Evolutionary conservation across 64 coral and sea anemone species (phyloP).

Genomic region (Pocillopora damicornis): DNA sequence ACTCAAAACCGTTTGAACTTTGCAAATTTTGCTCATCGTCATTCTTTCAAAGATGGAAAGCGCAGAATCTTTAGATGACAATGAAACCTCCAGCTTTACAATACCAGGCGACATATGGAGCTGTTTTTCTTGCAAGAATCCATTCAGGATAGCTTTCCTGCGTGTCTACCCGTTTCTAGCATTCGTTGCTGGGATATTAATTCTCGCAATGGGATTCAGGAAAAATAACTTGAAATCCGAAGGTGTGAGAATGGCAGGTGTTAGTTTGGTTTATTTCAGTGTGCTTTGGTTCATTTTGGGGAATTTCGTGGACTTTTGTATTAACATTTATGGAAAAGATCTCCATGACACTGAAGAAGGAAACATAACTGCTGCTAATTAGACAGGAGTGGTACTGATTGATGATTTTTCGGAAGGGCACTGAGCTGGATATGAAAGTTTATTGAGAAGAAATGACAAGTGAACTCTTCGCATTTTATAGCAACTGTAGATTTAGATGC

Average conservation of each 20-base stretch:
- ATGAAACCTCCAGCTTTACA: neutral
- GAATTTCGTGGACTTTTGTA: slow-evolving; percentile 25
- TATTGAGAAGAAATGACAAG: neutral
- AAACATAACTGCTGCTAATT: neutral
- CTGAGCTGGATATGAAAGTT: neutral
- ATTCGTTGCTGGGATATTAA: neutral
- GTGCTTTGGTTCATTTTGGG: slow-evolving; percentile 38
- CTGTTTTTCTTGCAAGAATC: neutral
- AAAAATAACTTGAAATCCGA: neutral
- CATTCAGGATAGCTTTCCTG: neutral
- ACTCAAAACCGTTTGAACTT: neutral
- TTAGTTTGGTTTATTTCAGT: slow-evolving; percentile 17
- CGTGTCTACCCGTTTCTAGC: neutral
- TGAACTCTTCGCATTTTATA: too few relatives aligned
- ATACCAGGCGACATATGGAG: neutral
- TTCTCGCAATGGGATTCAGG: neutral
- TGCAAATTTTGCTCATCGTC: neutral
- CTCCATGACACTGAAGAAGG: neutral
- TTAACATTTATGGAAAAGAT: neutral
- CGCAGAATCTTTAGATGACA: neutral
- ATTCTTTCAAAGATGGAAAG: neutral
- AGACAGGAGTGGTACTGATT: neutral
- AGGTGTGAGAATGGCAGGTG: neutral
- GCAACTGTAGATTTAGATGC: too few relatives aligned
- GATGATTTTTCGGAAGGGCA: neutral